A percentile compares a stretch with the other conserved stretches of the same genome.
These are phyloP conservation scores for Spea multiplicata DNA, from an alignment of 2,113 vertebrate genomes.

Conservation along the genomic window DNA sequence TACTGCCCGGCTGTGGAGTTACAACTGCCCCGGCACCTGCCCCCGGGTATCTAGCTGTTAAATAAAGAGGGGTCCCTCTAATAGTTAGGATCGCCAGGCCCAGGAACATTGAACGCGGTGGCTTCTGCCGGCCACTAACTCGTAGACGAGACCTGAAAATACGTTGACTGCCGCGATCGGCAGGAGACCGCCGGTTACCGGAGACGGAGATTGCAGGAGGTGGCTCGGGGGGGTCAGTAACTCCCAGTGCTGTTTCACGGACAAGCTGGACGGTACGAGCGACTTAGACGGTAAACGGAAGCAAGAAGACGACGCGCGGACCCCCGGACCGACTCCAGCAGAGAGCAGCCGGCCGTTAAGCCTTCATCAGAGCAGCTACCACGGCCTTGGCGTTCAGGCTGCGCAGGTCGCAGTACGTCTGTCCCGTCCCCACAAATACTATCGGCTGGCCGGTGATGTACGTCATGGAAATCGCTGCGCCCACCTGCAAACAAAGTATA, in stretches of 20 bases:
- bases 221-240: not conserved
- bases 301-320: not conserved
- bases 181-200: not conserved
- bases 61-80: too few relatives aligned
- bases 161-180: not conserved
- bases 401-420: constrained; percentile 96
- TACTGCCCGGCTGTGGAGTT: not conserved
- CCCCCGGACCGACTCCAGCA: not conserved
- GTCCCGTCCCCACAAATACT: constrained; percentile 94
- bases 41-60: too few relatives aligned
- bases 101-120: too few relatives aligned
- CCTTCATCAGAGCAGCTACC: constrained; percentile 96
- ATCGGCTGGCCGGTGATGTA: constrained; percentile 99
- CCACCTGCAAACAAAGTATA: constrained; percentile 71
- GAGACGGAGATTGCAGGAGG: not conserved
- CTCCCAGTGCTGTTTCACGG: not conserved
- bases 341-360: constrained; percentile 60
- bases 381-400: constrained; percentile 95
- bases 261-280: not conserved
- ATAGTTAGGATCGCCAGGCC: too few relatives aligned
- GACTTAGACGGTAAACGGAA: not conserved
- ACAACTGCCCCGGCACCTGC: not conserved
- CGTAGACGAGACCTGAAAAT: not conserved
- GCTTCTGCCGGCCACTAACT: too few relatives aligned
- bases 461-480: constrained; percentile 97